phyloP scores from a whole-genome alignment of 2,888 invertebrate genomes.

The Andrena bucephala region DNA sequence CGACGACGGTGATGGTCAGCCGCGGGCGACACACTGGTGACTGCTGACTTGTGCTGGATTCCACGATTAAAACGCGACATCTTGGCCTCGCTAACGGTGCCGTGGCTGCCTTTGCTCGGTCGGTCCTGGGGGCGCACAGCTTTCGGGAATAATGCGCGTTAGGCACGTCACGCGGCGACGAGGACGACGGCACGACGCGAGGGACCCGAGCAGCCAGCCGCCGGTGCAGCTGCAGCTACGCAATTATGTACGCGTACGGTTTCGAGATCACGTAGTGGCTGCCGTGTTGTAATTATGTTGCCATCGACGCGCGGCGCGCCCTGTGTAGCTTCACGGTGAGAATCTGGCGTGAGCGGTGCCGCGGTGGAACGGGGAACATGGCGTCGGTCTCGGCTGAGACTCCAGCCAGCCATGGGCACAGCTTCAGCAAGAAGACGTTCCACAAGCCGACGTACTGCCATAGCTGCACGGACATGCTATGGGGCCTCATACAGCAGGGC shows the following conservation, averaged over 20 bases:
- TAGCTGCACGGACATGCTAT: slow-evolving; percentile 99
- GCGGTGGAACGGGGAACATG: slow-evolving; percentile 87
- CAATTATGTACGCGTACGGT: slow-evolving; percentile 87
- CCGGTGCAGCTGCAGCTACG: slow-evolving; percentile 84
- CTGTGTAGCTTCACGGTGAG: slow-evolving; percentile 87
- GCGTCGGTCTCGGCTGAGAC: slow-evolving; percentile 87
- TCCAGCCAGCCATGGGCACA: slow-evolving; percentile 93
- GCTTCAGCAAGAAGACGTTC: slow-evolving; percentile 99
- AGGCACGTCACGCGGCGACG: slow-evolving; percentile 77
- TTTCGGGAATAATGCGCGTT: slow-evolving; percentile 80
- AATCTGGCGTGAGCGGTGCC: slow-evolving; percentile 88
- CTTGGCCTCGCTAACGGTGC: slow-evolving; percentile 65
- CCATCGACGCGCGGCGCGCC: slow-evolving; percentile 79
- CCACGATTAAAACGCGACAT: slow-evolving; percentile 6
- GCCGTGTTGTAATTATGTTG: slow-evolving; percentile 85
- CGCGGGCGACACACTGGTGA: slow-evolving; percentile 54
- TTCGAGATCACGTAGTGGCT: slow-evolving; percentile 86
- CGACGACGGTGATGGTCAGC: slow-evolving; percentile 66
- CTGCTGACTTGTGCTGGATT: slow-evolving; percentile 52
- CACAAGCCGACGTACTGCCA: slow-evolving; percentile 99
- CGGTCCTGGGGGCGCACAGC: slow-evolving; percentile 61
- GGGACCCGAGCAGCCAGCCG: slow-evolving; percentile 62
- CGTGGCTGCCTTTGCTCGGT: slow-evolving; percentile 58
- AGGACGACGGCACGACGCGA: slow-evolving; percentile 69
- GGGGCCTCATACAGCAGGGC: slow-evolving; percentile 99